phyloP scores from a whole-genome alignment of 2,113 vertebrate species.

The Elaphurus davidianus region DNA sequence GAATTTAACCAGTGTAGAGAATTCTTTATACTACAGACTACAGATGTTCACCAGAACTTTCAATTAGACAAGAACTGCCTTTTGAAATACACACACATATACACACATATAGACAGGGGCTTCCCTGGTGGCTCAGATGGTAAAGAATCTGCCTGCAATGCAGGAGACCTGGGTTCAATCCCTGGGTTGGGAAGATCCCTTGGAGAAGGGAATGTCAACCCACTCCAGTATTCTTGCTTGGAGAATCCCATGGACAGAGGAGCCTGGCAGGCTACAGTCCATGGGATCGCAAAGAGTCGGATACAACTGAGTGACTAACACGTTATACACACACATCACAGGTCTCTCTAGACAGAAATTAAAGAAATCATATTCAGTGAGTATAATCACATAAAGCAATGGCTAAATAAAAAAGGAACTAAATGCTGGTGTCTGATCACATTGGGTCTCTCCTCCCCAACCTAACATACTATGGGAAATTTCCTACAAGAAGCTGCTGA shows the following conservation, averaged over 20 bases:
- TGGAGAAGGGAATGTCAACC: not conserved
- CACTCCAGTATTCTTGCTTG: not conserved
- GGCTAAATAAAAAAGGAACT: not conserved
- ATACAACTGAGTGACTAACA: not conserved
- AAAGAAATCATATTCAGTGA: not conserved
- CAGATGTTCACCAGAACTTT: slow-evolving; percentile 1
- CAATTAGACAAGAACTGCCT: not conserved
- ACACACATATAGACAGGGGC: not conserved
- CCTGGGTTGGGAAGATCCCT: not conserved
- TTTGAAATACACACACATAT: slow-evolving; percentile 24
- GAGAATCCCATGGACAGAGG: not conserved
- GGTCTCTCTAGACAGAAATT: not conserved
- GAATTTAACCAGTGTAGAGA: not conserved
- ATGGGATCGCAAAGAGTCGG: not conserved
- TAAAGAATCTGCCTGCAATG: not conserved
- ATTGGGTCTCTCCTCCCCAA: not conserved
- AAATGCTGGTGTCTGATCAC: not conserved
- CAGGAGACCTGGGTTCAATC: not conserved
- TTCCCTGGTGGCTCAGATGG: not conserved
- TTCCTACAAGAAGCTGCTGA: not conserved
- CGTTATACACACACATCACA: not conserved
- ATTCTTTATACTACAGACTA: not conserved
- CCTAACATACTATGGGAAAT: not conserved
- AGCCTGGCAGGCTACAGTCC: not conserved
- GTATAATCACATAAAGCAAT: not conserved